phyloP scores from a whole-genome alignment of 2,113 vertebrate genomes.

The Atherinomorus stipes region DNA sequence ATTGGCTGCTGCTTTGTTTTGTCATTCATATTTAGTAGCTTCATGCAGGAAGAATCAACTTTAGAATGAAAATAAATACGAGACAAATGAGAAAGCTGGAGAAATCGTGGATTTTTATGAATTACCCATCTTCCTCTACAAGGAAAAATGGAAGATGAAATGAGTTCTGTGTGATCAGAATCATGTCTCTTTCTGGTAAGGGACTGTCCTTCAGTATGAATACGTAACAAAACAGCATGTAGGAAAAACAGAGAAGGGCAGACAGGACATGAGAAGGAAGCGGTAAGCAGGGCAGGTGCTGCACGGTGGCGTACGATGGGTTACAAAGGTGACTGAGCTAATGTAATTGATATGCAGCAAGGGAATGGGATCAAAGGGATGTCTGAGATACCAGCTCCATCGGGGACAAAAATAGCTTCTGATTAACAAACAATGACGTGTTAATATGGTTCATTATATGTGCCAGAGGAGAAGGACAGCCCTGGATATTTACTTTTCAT shows the following conservation, averaged over 20 bases:
- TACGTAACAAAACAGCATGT: constrained; percentile 6
- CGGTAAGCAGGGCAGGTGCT: constrained; percentile 50
- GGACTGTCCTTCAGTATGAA: not conserved
- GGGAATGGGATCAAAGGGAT: constrained; percentile 72
- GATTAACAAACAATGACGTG: constrained; percentile 73
- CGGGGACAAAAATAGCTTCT: constrained; percentile 64
- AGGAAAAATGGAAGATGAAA: not conserved
- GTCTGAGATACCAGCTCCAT: constrained; percentile 58
- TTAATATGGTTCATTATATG: constrained; percentile 66
- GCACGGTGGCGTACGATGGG: constrained; percentile 27
- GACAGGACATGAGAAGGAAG: constrained; percentile 24
- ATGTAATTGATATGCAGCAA: constrained; percentile 73
- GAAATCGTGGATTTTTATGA: not conserved
- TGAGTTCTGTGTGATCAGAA: not conserved
- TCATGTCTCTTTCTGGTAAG: not conserved
- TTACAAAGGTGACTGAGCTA: constrained; percentile 76
- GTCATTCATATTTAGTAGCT: no score
- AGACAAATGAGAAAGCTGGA: not conserved
- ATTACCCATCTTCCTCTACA: not conserved
- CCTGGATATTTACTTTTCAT: not conserved
- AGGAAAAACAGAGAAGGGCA: constrained; percentile 50
- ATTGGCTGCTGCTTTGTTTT: not conserved
- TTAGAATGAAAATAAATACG: not conserved
- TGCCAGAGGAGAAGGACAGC: constrained; percentile 14
- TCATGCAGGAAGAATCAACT: no score